Base-by-base conservation (phyloP, 2,888 invertebrate genomes). In the Dusona sp. region DNA sequence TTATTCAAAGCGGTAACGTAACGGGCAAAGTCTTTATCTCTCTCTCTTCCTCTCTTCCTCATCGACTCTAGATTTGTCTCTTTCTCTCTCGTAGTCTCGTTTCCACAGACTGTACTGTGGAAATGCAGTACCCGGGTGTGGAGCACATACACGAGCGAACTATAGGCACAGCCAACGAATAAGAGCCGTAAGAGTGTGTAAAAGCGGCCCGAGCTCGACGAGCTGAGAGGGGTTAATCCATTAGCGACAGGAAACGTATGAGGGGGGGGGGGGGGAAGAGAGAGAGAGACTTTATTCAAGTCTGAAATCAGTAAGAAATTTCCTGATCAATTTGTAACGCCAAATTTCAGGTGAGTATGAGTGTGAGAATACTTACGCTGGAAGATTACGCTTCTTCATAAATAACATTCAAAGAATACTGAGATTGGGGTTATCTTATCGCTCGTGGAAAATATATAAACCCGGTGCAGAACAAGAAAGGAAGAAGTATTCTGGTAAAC, bases 141-240 rank as follows among this genome's bases (percentile, higher is more conserved):
- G 33, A 73, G 38, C 45, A 45, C 75, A 29, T 45, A 75, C 54
- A 78, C 61, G 36, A 65, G 68, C 61, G 33, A 72, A 29, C 29
- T 48, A 79, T 72, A 45, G 79, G 54, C 54, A 68, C 67, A 67
- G 54, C 67, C 65, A 54, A 65, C 57, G 54, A 79, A 61, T 61
- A 61, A 85, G 85, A 81, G 81, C 73, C 73, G 68, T 33, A 42
- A 48, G 48, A 22, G 25, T 67, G 51, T 36, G 48, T 22, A 25
- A 22, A 51, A 29, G 36, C 67, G 36, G 45, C 38, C 13, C 48
- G 9, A 45, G 38, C 57, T 67, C 70, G 65, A 51, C 64, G 84
- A 78, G 70, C 79, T 82, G 74, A 85, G 83, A 79, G 86, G 86
- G 83, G 87, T 88, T 89, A 89, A 89, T 89, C 89, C 89, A 86